Base-by-base conservation (phyloP, 2,888 invertebrate species). In the Trachelus iudaicus region DNA sequence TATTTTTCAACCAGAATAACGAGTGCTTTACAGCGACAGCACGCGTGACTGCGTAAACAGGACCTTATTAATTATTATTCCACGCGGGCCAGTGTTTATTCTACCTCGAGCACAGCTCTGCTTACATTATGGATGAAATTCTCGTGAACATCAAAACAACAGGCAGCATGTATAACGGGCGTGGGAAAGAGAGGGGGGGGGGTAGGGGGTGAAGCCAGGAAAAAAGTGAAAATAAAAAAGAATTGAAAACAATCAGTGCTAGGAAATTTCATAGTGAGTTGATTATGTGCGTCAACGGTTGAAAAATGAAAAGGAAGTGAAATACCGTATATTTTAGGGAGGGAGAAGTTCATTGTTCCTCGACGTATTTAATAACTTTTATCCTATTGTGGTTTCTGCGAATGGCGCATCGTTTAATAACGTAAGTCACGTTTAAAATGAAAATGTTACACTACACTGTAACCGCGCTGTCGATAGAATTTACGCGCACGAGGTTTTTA, bases 11-110 rank as follows among this genome's bases (percentile, higher is more conserved):
- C 73, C 73, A 15, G 33, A 35, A 23, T 73, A 73, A 34, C 34
- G 73, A 73, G 73, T 34, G 35, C 34, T 73, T 30, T 30, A 34
- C 34, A 35, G 34, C 73, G 73, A 35, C 34, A 73, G 73, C 34
- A 34, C 34, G 69, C 69, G 79, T 71, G 69, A 76, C 77, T 73
- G 79, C 74, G 82, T 77, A 81, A 83, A 82, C 81, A 81, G 73
- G 81, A 73, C 75, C 73, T 69, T 73, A 81, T 83, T 84, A 82
- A 84, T 84, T 83, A 83, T 79, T 83, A 83, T 81, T 81, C 80
- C 77, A 80, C 78, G 76, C 56, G 69, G 37, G 73, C 15, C 69
- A 68, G 73, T 80, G 82, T 83, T 85, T 84, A 81, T 80, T 82
- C 79, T 81, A 69, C 73, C 69, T 74, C 68, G 37, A 79, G 78